Evolutionary conservation across 2,113 vertebrate species (phyloP).

Genomic region (Camelus dromedarius): DNA sequence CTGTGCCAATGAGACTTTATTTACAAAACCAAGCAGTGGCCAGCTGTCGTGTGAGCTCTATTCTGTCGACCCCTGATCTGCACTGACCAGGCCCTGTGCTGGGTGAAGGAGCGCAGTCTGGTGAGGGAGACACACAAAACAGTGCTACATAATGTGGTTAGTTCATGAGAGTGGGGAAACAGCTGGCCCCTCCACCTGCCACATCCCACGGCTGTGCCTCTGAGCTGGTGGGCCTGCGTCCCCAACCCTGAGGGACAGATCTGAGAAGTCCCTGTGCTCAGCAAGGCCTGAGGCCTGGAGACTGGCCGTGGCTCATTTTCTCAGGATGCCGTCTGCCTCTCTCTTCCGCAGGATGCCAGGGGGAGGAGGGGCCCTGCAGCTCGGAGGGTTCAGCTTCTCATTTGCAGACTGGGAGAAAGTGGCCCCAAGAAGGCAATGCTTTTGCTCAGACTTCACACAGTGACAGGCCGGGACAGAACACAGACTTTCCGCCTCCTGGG

Average conservation of each 20-base stretch:
- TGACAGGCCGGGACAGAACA: neutral
- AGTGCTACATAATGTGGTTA: neutral
- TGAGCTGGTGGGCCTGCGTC: neutral
- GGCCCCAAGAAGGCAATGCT: neutral
- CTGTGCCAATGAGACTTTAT: neutral
- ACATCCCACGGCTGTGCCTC: neutral
- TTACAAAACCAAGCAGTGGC: neutral
- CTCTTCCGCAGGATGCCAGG: neutral
- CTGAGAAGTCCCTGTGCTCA: neutral
- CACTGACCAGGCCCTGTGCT: neutral
- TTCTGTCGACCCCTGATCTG: neutral
- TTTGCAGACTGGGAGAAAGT: neutral
- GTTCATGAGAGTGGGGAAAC: too few species aligned
- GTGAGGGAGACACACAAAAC: neutral
- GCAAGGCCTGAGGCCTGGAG: neutral
- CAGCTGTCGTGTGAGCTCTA: neutral
- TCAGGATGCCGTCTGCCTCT: neutral
- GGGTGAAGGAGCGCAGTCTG: neutral
- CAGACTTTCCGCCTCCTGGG: neutral
- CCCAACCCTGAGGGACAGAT: neutral
- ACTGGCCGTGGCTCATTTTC: too few species aligned
- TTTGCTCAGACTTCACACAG: neutral
- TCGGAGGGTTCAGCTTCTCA: neutral
- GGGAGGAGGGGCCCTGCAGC: neutral
- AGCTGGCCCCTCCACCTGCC: neutral